Evolutionary conservation across 2,797 vertebrate genomes (phyloP), one percentile per base, ranked within the genome.

Genomic region (Agapornis canus): DNA sequence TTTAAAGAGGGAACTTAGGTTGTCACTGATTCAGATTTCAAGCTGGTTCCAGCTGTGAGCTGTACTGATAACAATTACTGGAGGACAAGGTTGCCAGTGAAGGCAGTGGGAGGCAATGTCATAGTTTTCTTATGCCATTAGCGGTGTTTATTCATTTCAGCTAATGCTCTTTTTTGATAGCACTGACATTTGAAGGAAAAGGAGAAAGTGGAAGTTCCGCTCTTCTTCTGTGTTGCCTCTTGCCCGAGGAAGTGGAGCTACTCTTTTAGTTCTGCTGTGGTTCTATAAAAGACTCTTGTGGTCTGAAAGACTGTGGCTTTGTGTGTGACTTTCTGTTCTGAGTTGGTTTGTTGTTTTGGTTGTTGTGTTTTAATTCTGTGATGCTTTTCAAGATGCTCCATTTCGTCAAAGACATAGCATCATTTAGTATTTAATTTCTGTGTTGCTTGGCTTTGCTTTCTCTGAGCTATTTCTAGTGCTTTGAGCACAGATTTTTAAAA

Each of bases 1-100:
- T 60, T 40, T 1, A 11, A 21, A 56, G 51, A 9, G 39, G 2
- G 61, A 6, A 0, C 19, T 27, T 1, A 0, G 2, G 6, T 8
- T 66, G 64, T 25, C 5, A 2, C 4, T 5, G 13, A 5, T 73
- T 23, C 56, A 0, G 51, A 17, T 35, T 5, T 26, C 11, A 2
- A 4, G 11, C 6, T 40, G 1, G 12, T 47, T 45, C 20, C 16
- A 11, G 14, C 23, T 15, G 14, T 16, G 27, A 54, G 1, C 23
- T 3, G 47, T 32, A 1, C 63, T 13, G 45, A 19, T 64, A 25
- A 17, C 2, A 10, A 20, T 29, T 35, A 23, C 68, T 11, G 42
- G 9, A 3, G 40, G 13, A 15, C 47, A 1, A 4, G 32, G n/a
- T 47, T 26, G 25, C 39, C 14, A 0, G 0, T 5, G 56, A 8